These are phyloP conservation scores for Tringa solitaria DNA, from an alignment of 2,113 vertebrate species.

Conservation along the genomic window DNA sequence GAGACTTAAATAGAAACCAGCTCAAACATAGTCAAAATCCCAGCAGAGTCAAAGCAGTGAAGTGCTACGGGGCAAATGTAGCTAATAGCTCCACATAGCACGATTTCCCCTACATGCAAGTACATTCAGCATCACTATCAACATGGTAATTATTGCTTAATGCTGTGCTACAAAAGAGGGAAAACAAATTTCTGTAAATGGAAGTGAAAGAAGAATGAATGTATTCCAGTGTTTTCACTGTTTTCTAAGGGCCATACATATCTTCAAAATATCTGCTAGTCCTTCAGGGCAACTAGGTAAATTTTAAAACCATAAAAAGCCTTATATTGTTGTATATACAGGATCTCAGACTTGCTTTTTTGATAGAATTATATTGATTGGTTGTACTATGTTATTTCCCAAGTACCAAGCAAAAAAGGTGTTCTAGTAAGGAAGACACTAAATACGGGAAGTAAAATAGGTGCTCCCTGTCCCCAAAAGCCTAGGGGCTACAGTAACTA, in stretches of 20 bases:
- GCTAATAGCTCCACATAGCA: conserved; percentile 44
- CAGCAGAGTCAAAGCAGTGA: conserved; percentile 25
- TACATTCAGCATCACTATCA: background rate
- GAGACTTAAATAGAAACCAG: conserved; percentile 31
- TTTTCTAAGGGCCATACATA: background rate
- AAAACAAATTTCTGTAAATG: conserved; percentile 3
- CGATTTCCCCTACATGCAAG: background rate
- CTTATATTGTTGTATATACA: background rate
- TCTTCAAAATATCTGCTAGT: background rate
- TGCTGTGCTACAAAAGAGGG: background rate
- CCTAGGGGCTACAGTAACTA: background rate
- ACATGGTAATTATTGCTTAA: conserved; percentile 45
- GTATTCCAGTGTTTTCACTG: background rate
- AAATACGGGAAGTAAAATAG: background rate
- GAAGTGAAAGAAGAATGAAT: background rate
- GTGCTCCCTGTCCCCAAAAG: background rate
- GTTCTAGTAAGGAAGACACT: background rate
- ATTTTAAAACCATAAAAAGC: background rate
- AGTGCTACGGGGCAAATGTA: conserved; percentile 39
- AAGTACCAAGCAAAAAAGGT: background rate
- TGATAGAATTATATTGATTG: background rate
- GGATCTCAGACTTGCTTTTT: background rate
- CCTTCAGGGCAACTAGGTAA: background rate
- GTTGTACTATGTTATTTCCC: background rate
- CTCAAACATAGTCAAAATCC: conserved; percentile 17